Base-by-base conservation (phyloP, 2,888 invertebrate species). In the Noctua janthina region DNA sequence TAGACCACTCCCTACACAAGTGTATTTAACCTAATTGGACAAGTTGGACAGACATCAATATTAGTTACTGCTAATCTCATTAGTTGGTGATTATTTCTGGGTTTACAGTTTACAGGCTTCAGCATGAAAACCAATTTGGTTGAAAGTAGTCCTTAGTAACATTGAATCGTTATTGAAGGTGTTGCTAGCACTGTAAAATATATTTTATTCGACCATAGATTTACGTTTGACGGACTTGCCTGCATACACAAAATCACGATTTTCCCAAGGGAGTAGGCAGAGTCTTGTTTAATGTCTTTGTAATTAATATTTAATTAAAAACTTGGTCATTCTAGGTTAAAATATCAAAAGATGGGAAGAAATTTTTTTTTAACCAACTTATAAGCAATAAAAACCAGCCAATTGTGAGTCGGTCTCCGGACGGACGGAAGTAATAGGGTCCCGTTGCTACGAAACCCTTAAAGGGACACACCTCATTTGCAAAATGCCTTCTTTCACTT, bases 11-110 rank as follows among this genome's bases (percentile, higher is more conserved):
- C 80, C 29, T 29, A 8, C 29, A 15, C n/a, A 11, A 51, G 6
- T n/a, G 35, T 73, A 59, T 59, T 80, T 80, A 68, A 81, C 67
- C 51, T 80, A 80, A 81, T 80, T 80, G 29, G 15, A 73, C n/a
- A n/a, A 20, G 10, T 17, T 29, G 46, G 7, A 56, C 29, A 23
- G 10, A 49, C 49, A 56, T 66, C 39, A 67, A 56, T 56, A 72
- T 23, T 80, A 49, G n/a, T 54, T 56, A 7, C 0, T 39, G n/a
- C n/a, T 67, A 20, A 43, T n/a, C 43, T 59, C 23, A 80, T 80
- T 73, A 59, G 56, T 43, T 43, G 68, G 8, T 68, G 46, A 0
- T 7, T n/a, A 6, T 66, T 66, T 46, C 3, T 71, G 20, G 46
- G 17, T 49, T 23, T 49, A 56, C 56, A 72, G 29, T 80, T 79